Percentiles rank a stretch among this genome's conserved stretches.
These are phyloP conservation scores for Prolemur simus DNA, from an alignment of 2,113 vertebrate species.

Conservation along the genomic window DNA sequence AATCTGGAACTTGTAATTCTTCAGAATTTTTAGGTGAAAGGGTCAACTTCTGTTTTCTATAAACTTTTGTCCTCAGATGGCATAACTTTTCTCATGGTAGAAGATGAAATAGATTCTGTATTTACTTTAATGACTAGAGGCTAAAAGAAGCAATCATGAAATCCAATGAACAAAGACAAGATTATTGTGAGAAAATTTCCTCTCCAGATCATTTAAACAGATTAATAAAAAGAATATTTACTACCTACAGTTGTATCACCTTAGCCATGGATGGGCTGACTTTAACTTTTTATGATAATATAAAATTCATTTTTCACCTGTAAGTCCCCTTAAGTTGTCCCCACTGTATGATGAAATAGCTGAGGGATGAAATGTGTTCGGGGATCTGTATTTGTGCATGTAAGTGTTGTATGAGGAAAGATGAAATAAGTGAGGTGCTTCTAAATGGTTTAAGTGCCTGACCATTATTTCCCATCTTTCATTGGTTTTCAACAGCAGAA, in stretches of 20 bases:
- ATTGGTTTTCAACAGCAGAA: background rate
- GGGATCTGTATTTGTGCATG: conserved; percentile 39
- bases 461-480: background rate
- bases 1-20: conserved; percentile 26
- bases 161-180: conserved; percentile 61
- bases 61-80: background rate
- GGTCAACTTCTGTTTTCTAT: conserved; percentile 16
- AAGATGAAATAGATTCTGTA: conserved; percentile 10
- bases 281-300: conserved; percentile 65
- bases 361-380: conserved; percentile 57
- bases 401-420: background rate
- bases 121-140: conserved; percentile 64
- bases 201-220: conserved; percentile 64
- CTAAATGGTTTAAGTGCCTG: background rate
- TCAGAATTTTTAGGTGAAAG: conserved; percentile 28
- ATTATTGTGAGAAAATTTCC: conserved; percentile 62
- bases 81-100: background rate
- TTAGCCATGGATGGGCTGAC: conserved; percentile 47
- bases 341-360: conserved; percentile 55
- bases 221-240: conserved; percentile 77
- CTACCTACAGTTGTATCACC: conserved; percentile 46
- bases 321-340: conserved; percentile 70
- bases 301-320: conserved; percentile 71
- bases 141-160: conserved; percentile 71
- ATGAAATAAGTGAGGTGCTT: conserved; percentile 25